These are phyloP conservation scores for Poecilia latipinna DNA, from an alignment of 2,113 vertebrate species.

Conservation along the genomic window DNA sequence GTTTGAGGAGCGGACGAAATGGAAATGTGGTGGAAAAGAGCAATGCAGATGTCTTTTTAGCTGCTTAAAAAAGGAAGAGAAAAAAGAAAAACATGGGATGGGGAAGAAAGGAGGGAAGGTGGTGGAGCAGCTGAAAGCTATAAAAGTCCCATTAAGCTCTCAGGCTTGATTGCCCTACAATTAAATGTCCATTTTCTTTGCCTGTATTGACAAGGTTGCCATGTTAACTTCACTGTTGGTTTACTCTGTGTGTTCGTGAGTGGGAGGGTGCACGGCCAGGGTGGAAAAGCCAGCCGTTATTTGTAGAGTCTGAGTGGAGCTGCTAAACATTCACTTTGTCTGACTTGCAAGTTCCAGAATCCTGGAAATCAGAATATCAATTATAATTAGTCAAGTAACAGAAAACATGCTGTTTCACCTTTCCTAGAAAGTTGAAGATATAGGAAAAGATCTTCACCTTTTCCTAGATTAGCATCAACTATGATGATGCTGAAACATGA, in stretches of 20 bases:
- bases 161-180: conserved; percentile 73
- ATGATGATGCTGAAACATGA: too few relatives aligned
- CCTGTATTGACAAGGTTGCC: conserved; percentile 53
- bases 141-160: conserved; percentile 74
- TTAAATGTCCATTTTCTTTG: conserved; percentile 75
- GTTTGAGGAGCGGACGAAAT: conserved; percentile 19
- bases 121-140: conserved; percentile 50
- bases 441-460: too few relatives aligned
- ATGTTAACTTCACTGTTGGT: conserved; percentile 50
- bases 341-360: conserved; percentile 38
- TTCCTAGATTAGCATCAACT: too few relatives aligned
- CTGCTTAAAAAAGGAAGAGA: not conserved
- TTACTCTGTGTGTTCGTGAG: conserved; percentile 15
- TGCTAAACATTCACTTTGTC: conserved; percentile 26
- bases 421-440: too few relatives aligned
- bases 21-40: conserved; percentile 1
- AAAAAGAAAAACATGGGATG: conserved; percentile 8
- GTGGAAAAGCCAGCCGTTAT: conserved; percentile 45
- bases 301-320: conserved; percentile 40
- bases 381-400: conserved; percentile 57
- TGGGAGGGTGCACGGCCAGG: not conserved
- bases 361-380: conserved; percentile 50
- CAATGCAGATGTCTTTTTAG: not conserved
- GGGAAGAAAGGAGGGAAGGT: conserved; percentile 28
- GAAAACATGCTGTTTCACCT: not conserved